These are phyloP conservation scores for Phyllostomus discolor DNA, from an alignment of 2,113 vertebrate species.

Conservation along the genomic window DNA sequence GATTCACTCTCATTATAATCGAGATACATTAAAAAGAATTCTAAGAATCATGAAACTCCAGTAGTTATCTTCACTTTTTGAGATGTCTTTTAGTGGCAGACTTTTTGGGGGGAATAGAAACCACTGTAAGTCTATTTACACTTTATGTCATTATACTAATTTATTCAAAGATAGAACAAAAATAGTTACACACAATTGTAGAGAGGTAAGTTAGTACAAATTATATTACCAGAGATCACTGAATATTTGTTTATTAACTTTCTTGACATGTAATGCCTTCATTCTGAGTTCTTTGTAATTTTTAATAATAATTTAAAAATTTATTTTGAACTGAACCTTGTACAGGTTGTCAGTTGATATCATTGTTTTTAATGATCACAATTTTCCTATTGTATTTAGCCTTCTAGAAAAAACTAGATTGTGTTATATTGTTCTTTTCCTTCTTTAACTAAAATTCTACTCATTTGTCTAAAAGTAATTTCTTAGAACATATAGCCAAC, in stretches of 20 bases:
- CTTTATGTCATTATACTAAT: neutral
- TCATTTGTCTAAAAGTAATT: neutral
- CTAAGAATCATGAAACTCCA: neutral
- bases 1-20: neutral
- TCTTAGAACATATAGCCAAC: neutral
- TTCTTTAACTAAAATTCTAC: neutral
- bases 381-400: neutral
- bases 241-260: neutral
- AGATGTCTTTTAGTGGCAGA: neutral
- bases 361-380: neutral
- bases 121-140: neutral
- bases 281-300: neutral
- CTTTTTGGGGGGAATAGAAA: neutral
- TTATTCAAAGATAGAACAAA: neutral
- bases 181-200: neutral
- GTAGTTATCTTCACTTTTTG: neutral
- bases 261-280: neutral
- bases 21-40: neutral
- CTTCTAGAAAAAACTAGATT: neutral
- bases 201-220: neutral
- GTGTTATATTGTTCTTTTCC: neutral
- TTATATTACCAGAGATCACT: neutral
- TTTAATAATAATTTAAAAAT: neutral
- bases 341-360: neutral
- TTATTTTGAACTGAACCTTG: neutral